These are phyloP conservation scores for Sminthurides aquaticus DNA, from an alignment of 2,888 invertebrate species.

Conservation along the genomic window DNA sequence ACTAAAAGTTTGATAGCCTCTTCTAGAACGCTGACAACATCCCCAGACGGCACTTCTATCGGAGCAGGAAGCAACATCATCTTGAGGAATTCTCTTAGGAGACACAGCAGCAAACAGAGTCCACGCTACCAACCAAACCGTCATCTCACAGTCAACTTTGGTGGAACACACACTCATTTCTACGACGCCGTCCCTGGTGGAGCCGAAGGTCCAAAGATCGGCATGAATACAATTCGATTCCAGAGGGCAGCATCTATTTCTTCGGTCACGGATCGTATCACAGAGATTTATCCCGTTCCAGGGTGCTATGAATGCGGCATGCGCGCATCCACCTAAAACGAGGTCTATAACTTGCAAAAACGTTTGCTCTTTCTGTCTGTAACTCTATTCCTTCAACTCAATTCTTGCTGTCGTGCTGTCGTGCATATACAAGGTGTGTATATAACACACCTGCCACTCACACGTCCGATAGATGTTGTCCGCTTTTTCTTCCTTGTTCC, in stretches of 20 bases:
- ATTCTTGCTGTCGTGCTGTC: too few relatives aligned
- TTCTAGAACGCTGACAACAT: conserved; percentile 8
- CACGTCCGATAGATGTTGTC: too few relatives aligned
- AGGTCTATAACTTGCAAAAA: background rate
- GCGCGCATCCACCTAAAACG: background rate
- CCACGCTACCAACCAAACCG: background rate
- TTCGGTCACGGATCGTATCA: background rate
- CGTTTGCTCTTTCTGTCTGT: too few relatives aligned
- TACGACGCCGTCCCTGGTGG: background rate
- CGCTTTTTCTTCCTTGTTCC: too few relatives aligned
- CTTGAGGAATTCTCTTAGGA: background rate
- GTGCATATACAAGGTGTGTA: too few relatives aligned
- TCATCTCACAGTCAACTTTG: background rate
- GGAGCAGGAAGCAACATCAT: background rate
- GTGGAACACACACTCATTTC: background rate
- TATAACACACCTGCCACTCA: too few relatives aligned
- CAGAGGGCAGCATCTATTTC: too few relatives aligned
- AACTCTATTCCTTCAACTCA: too few relatives aligned
- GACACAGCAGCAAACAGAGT: background rate
- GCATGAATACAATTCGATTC: too few relatives aligned
- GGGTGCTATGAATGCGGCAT: background rate
- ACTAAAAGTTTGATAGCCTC: conserved; percentile 11
- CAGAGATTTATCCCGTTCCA: background rate
- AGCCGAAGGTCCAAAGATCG: too few relatives aligned
- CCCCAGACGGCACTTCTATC: background rate